Percentiles rank a stretch among this genome's conserved stretches.
These are phyloP conservation scores for Leptestheria dahalacensis DNA, from an alignment of 1,140 invertebrate genomes.

Conservation along the genomic window DNA sequence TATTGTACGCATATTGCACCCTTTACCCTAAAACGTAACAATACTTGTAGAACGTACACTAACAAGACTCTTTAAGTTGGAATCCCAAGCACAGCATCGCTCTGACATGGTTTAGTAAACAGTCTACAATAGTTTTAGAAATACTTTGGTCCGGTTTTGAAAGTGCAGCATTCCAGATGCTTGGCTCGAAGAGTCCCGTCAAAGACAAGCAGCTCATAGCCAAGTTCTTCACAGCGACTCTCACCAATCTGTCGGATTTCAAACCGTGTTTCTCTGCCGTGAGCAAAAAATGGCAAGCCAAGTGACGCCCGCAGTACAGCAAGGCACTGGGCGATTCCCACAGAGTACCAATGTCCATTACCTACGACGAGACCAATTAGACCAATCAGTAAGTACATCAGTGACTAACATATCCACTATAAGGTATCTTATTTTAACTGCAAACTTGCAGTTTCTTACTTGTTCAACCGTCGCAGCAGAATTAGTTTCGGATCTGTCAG, in stretches of 20 bases:
- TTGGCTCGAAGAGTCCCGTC: slow-evolving; percentile 50
- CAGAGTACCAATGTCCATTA: slow-evolving; percentile 42
- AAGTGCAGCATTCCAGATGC: slow-evolving; percentile 45
- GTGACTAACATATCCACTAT: no score
- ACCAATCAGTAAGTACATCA: no score
- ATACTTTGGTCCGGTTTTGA: slow-evolving; percentile 14
- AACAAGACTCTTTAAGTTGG: no score
- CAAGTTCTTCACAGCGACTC: slow-evolving; percentile 70
- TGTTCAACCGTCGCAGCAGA: slow-evolving; percentile 20
- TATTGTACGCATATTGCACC: no score
- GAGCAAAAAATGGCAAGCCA: slow-evolving; percentile 59
- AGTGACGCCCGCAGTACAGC: slow-evolving; percentile 53
- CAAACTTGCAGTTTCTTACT: no score
- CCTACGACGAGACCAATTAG: slow-evolving; percentile 22
- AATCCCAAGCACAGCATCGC: no score
- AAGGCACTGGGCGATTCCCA: slow-evolving; percentile 43
- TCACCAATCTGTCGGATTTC: slow-evolving; percentile 46
- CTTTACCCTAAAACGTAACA: no score
- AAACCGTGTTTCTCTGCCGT: slow-evolving; percentile 36
- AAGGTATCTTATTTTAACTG: slow-evolving; percentile 20
- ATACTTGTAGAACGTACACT: not conserved
- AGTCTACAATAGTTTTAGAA: not conserved
- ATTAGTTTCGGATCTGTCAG: not conserved
- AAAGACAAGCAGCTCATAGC: slow-evolving; percentile 56
- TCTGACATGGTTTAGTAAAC: no score